phyloP scores from a whole-genome alignment of 2,797 vertebrate genomes.

The Anabacerthia variegaticeps region DNA sequence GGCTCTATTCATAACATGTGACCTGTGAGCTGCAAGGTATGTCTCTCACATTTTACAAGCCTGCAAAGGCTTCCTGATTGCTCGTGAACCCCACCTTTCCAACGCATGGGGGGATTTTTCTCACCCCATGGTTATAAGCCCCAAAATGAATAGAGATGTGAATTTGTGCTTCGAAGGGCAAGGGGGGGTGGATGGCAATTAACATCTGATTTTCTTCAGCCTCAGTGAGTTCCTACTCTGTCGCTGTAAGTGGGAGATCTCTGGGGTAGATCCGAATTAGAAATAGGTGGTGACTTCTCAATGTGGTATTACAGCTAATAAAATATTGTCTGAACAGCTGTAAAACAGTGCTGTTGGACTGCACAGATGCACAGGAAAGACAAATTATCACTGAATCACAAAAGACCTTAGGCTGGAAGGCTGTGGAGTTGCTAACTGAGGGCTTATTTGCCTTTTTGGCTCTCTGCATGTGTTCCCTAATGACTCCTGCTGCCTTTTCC shows the following conservation, averaged over 20 bases:
- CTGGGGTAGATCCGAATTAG: not conserved
- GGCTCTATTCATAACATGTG: constrained; percentile 29
- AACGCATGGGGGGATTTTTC: not conserved
- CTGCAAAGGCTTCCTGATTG: not conserved
- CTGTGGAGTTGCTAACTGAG: not conserved
- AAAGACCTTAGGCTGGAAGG: not conserved
- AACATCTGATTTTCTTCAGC: not conserved
- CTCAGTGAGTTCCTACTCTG: not conserved
- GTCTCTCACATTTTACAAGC: not conserved
- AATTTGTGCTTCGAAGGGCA: not conserved
- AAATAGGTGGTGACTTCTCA: not conserved
- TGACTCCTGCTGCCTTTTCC: not conserved
- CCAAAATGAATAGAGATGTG: not conserved
- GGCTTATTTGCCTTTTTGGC: not conserved
- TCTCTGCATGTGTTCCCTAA: not conserved
- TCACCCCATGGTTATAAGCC: not conserved
- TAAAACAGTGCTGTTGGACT: not conserved
- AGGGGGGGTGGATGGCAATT: not conserved
- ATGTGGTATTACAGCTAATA: not conserved
- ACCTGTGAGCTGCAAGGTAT: not conserved
- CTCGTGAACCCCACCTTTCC: not conserved
- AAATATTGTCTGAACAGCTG: not conserved
- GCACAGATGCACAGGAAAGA: not conserved
- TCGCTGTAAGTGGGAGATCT: not conserved
- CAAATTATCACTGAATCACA: not conserved